Evolutionary conservation across 2,888 invertebrate genomes (phyloP).

Genomic region (Patella pellucida): DNA sequence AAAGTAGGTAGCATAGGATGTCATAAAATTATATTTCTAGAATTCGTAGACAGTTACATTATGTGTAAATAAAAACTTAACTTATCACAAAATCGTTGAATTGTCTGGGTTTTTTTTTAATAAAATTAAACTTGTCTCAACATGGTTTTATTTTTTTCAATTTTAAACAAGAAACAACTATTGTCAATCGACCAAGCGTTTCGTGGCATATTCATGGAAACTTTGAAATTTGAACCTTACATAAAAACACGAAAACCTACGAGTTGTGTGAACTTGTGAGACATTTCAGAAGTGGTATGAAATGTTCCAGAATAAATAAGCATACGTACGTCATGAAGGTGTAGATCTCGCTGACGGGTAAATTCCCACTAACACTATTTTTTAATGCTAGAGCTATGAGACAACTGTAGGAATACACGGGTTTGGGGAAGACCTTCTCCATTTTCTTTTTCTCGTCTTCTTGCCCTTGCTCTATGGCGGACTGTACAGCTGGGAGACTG

Average conservation of each 20-base stretch:
- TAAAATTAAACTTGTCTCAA: too few species aligned
- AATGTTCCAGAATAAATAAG: not conserved
- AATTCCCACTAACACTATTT: slow-evolving; percentile 92
- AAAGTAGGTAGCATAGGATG: too few species aligned
- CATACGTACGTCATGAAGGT: slow-evolving; percentile 94
- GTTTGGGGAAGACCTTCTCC: slow-evolving; percentile 83
- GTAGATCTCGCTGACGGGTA: slow-evolving; percentile 98
- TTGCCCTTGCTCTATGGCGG: slow-evolving; percentile 13
- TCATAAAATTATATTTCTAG: too few species aligned
- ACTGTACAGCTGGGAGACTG: slow-evolving; percentile 9
- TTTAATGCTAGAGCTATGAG: slow-evolving; percentile 97
- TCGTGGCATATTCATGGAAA: not conserved
- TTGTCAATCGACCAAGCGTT: too few species aligned
- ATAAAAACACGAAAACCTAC: not conserved
- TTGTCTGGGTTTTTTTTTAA: too few species aligned
- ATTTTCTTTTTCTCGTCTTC: slow-evolving; percentile 33
- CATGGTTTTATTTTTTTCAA: too few species aligned
- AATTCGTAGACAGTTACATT: too few species aligned
- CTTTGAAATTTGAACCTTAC: not conserved
- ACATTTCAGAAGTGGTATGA: too few species aligned
- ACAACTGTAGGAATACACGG: slow-evolving; percentile 97
- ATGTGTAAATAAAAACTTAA: too few species aligned
- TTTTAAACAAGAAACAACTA: too few species aligned
- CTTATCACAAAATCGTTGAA: too few species aligned
- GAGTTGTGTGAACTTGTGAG: not conserved